These are phyloP conservation scores for Euproctis similis DNA, from an alignment of 2,888 invertebrate species.

Conservation along the genomic window DNA sequence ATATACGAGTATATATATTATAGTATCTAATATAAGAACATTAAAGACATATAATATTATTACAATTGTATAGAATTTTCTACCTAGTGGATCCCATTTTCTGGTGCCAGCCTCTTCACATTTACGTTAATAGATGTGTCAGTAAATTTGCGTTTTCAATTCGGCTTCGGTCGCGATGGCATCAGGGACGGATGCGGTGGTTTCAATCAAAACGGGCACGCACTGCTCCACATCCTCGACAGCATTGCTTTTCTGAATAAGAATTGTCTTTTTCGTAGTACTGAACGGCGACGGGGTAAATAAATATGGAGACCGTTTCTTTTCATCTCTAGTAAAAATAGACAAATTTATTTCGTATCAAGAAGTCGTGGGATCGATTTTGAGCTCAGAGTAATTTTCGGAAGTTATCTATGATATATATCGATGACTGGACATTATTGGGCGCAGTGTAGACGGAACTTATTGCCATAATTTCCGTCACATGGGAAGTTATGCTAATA, in stretches of 20 bases:
- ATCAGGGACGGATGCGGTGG: constrained; percentile 35
- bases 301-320: constrained; percentile 43
- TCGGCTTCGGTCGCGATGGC: constrained; percentile 42
- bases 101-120: constrained; percentile 49
- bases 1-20: too few relatives aligned
- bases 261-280: constrained; percentile 73
- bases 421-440: too few relatives aligned
- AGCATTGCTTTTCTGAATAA: constrained; percentile 71
- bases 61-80: constrained; percentile 31
- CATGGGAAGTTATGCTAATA: too few relatives aligned
- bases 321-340: too few relatives aligned
- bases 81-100: constrained; percentile 40
- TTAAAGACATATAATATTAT: constrained; percentile 23
- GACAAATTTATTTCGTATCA: too few relatives aligned
- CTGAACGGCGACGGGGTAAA: constrained; percentile 41
- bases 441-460: too few relatives aligned
- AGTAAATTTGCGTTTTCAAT: constrained; percentile 73
- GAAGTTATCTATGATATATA: too few relatives aligned
- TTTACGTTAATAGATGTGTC: constrained; percentile 71
- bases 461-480: too few relatives aligned
- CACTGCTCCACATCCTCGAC: constrained; percentile 70
- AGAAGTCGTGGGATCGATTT: too few relatives aligned
- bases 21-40: constrained; percentile 27
- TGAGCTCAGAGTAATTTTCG: too few relatives aligned
- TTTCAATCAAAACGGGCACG: constrained; percentile 73